Evolutionary conservation across 1,140 invertebrate species (phyloP).

Genomic region (Eumeta japonica): DNA sequence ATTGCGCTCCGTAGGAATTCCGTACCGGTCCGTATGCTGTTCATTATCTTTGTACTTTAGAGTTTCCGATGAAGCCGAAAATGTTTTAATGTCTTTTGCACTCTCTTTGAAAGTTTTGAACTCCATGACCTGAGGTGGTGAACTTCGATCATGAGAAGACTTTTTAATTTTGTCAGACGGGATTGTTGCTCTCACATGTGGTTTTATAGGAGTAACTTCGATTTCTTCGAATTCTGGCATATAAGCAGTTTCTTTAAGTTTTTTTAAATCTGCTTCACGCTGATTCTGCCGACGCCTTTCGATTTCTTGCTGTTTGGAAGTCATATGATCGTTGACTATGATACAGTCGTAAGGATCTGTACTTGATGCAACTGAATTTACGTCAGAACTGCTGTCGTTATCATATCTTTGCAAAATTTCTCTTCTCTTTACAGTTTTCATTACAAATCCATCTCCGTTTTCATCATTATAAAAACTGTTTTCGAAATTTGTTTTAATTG

Average conservation of each 20-base stretch:
- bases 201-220: constrained; percentile 50
- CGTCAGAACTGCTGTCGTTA: constrained; percentile 61
- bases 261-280: constrained; percentile 43
- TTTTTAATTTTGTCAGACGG: constrained; percentile 45
- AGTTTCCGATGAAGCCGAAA: constrained; percentile 52
- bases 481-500: constrained; percentile 56
- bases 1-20: constrained; percentile 38
- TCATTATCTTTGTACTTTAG: constrained; percentile 51
- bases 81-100: constrained; percentile 55
- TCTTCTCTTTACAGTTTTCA: constrained; percentile 67
- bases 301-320: constrained; percentile 59
- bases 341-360: constrained; percentile 73
- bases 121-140: constrained; percentile 48
- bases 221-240: constrained; percentile 54
- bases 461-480: constrained; percentile 65
- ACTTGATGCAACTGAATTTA: constrained; percentile 63
- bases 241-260: constrained; percentile 48
- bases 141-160: constrained; percentile 33
- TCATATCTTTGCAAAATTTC: constrained; percentile 70
- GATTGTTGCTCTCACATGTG: constrained; percentile 45
- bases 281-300: constrained; percentile 45
- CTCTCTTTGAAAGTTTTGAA: constrained; percentile 57
- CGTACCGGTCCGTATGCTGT: constrained; percentile 39
- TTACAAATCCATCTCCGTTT: constrained; percentile 61
- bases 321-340: constrained; percentile 70